Evolutionary conservation across 2,888 invertebrate genomes (phyloP).

Genomic region (Cybosia mesomella): DNA sequence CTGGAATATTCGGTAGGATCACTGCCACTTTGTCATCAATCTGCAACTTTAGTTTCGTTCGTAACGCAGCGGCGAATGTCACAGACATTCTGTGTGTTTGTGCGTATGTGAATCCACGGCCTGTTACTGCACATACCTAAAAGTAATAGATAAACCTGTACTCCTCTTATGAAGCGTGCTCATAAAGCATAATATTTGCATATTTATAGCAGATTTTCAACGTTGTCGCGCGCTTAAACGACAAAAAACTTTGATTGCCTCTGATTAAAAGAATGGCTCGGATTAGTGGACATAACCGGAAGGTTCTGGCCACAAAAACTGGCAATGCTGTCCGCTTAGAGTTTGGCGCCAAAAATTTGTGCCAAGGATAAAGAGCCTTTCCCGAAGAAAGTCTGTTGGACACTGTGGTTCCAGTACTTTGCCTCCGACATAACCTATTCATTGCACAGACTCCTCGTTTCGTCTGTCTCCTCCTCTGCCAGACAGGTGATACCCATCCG

Average conservation of each 20-base stretch:
- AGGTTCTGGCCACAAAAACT: neutral
- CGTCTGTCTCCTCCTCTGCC: too few relatives aligned
- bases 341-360: neutral
- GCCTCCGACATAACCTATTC: neutral
- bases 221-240: neutral
- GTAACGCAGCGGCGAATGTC: conserved; percentile 89
- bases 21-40: conserved; percentile 90
- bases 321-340: neutral
- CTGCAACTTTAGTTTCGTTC: conserved; percentile 88
- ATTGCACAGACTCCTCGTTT: too few relatives aligned
- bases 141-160: conserved; percentile 11
- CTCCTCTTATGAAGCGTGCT: neutral
- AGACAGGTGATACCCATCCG: too few relatives aligned
- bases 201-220: neutral
- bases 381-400: neutral
- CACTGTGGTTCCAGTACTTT: neutral
- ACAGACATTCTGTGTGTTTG: conserved; percentile 88
- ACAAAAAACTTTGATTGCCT: neutral
- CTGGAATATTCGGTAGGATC: conserved; percentile 92
- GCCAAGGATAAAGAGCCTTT: neutral
- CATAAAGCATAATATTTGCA: neutral
- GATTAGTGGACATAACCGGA: neutral
- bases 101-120: conserved; percentile 90
- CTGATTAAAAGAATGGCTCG: neutral
- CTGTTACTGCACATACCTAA: conserved; percentile 92